Base-by-base conservation (phyloP, 1,140 invertebrate species). In the Temnothorax nylanderi region DNA sequence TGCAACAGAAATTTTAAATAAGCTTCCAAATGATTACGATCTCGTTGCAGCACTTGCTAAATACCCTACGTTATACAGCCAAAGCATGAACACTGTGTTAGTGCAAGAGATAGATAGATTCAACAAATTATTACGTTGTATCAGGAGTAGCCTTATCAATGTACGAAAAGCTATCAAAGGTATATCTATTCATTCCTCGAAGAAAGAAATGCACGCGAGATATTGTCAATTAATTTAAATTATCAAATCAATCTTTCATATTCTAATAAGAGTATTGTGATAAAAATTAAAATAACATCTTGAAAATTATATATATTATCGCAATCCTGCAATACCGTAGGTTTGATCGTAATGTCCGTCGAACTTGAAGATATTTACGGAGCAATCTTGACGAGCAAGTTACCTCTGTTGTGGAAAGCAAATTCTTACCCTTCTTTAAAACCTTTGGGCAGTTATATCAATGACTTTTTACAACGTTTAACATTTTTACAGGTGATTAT, bases 91-190 rank as follows among this genome's bases (percentile, higher is more conserved):
- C 92, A 98, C 98, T 8, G 98, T 99, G 3, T 95, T 99, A 47
- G 97, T 99, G 0, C 99, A 99, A 95, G 98, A 99, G 96, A 99
- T 99, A 97, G 97, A 97, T 10, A 94, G 98, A 74, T 99, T 98
- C 89, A 99, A 99, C 91, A 97, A 97, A 85, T 95, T 99, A 0
- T 96, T 99, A 0, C 93, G 90, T 11, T 96, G 97, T 10, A 98
- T 99, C 34, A 95, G 97, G 80, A 96, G 92, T 7, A 99, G 98
- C 94, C 95, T 99, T 2, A 95, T 96, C 13, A 98, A 98, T 84
- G 96, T 99, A n/a, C 96, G 97, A 85, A 98, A 98, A 90, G 98
- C 98, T 11, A 98, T 99, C 72, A 98, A 98, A 97, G 98, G 98
- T 97, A 89, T 51, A 10, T 37, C 4, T 54, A 41, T 74, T 77